Evolutionary conservation across 2,113 vertebrate species (phyloP).

Genomic region (Tympanuchus pallidicinctus): DNA sequence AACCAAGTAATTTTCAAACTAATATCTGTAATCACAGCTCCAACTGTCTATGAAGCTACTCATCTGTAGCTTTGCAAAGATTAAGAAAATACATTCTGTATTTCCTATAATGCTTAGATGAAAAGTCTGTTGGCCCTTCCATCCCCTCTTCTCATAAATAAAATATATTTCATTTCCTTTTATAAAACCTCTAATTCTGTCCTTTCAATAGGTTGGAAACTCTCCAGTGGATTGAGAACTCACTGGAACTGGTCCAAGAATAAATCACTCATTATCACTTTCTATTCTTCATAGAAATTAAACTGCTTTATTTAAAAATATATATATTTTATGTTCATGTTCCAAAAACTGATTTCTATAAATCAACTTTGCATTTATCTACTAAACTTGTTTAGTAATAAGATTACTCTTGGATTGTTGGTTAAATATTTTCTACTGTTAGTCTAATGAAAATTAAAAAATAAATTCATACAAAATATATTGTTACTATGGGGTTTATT

Average conservation of each 20-base stretch:
- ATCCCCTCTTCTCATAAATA: background rate
- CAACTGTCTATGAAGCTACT: background rate
- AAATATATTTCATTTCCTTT: background rate
- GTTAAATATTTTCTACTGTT: conserved; percentile 43
- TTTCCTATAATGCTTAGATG: background rate
- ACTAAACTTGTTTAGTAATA: background rate
- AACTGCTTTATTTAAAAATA: background rate
- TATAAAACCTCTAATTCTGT: background rate
- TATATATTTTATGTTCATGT: background rate
- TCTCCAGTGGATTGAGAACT: background rate
- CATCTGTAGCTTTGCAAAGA: background rate
- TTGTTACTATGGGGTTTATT: conserved; percentile 38
- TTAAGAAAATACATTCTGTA: background rate
- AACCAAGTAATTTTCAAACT: background rate
- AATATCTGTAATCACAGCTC: background rate
- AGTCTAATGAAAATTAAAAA: conserved; percentile 47
- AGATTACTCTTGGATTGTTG: conserved; percentile 11
- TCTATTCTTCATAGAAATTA: background rate
- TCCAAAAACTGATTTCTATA: conserved; percentile 13
- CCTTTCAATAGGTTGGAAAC: background rate
- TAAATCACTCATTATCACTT: background rate
- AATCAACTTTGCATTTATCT: background rate
- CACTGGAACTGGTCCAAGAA: background rate
- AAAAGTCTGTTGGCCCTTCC: background rate
- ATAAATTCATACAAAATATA: conserved; percentile 32